Evolutionary conservation across 2,113 vertebrate genomes (phyloP).

Genomic region (Beaufortia kweichowensis): DNA sequence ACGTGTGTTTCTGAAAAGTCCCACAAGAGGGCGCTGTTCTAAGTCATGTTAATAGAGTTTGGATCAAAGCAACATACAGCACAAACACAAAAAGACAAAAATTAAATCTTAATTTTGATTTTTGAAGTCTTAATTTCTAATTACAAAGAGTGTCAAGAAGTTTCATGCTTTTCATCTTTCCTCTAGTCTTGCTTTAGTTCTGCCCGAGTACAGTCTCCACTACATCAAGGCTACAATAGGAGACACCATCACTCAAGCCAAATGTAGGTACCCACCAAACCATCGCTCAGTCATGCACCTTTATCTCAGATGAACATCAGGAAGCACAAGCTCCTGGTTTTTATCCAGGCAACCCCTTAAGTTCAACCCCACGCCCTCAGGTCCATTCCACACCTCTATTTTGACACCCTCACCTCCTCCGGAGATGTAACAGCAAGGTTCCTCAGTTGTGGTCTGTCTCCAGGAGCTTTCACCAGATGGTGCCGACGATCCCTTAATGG

Average conservation of each 20-base stretch:
- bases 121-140: too few species aligned
- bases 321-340: constrained; percentile 4
- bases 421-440: constrained; percentile 37
- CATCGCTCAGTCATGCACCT: not conserved
- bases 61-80: not conserved
- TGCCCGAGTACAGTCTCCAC: constrained; percentile 70
- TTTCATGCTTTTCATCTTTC: constrained; percentile 9
- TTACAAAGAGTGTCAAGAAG: not conserved
- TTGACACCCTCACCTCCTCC: constrained; percentile 34
- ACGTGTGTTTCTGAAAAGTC: not conserved
- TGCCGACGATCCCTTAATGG: constrained; percentile 43
- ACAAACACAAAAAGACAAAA: not conserved
- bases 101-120: too few species aligned
- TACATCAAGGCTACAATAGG: constrained; percentile 70
- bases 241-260: constrained; percentile 76
- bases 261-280: constrained; percentile 66
- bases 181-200: constrained; percentile 71
- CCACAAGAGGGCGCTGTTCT: constrained; percentile 21
- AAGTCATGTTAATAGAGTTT: not conserved
- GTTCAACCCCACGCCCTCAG: not conserved
- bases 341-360: constrained; percentile 20
- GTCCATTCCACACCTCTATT: constrained; percentile 25
- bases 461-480: constrained; percentile 57
- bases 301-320: constrained; percentile 16
- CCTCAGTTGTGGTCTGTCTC: constrained; percentile 58